Base-by-base conservation (phyloP, 2,113 vertebrate genomes). In the Erpornis zantholeuca region DNA sequence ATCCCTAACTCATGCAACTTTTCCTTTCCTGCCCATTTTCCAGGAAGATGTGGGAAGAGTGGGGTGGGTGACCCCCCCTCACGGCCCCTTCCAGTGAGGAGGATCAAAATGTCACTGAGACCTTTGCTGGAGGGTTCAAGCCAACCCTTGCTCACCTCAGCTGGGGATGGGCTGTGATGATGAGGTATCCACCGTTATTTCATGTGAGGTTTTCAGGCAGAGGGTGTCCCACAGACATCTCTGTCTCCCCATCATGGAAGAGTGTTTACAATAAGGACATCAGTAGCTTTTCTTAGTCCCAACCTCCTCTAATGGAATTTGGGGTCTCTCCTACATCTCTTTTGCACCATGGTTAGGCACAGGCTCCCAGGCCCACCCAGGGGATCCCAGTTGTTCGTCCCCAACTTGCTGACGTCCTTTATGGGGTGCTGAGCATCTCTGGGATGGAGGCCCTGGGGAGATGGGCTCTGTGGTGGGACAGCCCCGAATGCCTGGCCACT, bases 31-130 rank as follows among this genome's bases (percentile, higher is more conserved):
- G 33, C 17, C 44, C 9, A 1, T 86, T 92, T 95, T 50, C 59
- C 38, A 77, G 66, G 70, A 69, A 76, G 54, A 27, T 47, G 59
- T 23, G 38, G 45, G 29, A 75, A 52, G 19, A 19, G 15, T 16
- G 25, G 12, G 19, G 9, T 3, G 5, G 29, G 47, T 60, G 59
- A 84, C 5, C 22, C 29, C 29, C 35, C 12, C 42, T 66, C 56
- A 54, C 52, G 79, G 28, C n/a, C 15, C 33, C 49, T 84, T 83
- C 33, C 1, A 1, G 20, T 0, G 0, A 56, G 70, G 24, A 25
- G 9, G 35, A 57, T 49, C 17, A 36, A 73, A 90, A 35, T 3
- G 0, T 63, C 65, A 15, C 33, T 0, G 2, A 78, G 21, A 75
- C 11, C 40, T 91, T 87, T 60, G 66, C 40, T 78, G 61, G 21